Base-by-base conservation (phyloP, 2,888 invertebrate genomes). In the Agrilus cyanescens region DNA sequence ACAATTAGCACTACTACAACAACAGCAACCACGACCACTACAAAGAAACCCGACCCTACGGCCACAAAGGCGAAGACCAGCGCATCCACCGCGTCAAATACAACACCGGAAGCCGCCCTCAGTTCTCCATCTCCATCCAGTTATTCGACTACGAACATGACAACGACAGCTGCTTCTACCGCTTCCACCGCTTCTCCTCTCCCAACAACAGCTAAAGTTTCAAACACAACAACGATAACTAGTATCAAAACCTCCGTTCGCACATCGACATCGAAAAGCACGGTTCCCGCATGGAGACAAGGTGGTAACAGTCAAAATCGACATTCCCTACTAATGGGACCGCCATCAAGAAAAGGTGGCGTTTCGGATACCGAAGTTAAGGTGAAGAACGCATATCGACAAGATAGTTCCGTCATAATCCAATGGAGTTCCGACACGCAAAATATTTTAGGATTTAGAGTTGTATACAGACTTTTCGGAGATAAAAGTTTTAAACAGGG, bases 371-470 rank as follows among this genome's bases (percentile, higher is more conserved):
- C 80, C 52, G 87, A 87, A 60, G 86, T 91, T 15, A 76, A 85
- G 50, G 85, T 90, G 29, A 85, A 86, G 62, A 86, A 85, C 57
- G 89, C 89, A 8, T 83, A 85, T 60, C 71, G 85, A 49, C 85
- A 87, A 65, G 90, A 88, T 55, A 87, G 80, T 61, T 81, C 89
- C 0, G 86, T 93, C 14, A 82, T 89, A 54, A 87, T 93, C 51
- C 86, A 89, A 59, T 93, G 91, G 91, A 88, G 88, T 58, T 88
- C 88, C 2, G 84, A 88, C 57, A 85, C 85, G 10, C 80, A 83
- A 0, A 88, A 87, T 59, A 85, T 87, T 56, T 73, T 89, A n/a
- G 90, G 89, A 39, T 91, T 90, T 62, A 75, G 88, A 46, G 89
- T 91, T 10, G 85, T 90, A 15, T 91, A 91, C 63, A 72, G 91